Conservation (phyloP, 2,888 invertebrate genomes). For the Melanostoma mellinum region DNA sequence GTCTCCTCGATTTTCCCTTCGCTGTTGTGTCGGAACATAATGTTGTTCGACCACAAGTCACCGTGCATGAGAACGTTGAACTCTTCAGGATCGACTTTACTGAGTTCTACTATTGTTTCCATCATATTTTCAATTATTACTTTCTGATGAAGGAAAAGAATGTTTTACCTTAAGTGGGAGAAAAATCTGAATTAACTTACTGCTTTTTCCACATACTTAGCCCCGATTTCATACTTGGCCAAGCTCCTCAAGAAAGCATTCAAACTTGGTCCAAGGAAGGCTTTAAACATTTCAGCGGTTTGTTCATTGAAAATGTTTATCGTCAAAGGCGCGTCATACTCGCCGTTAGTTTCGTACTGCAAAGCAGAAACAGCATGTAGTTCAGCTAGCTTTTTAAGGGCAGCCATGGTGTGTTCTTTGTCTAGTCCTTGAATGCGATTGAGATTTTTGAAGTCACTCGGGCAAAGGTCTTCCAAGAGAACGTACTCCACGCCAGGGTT, state of each 20-base stretch:
- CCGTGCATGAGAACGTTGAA: constrained; percentile 78
- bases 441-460: constrained; percentile 77
- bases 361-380: constrained; percentile 79
- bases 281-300: neutral
- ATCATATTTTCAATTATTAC: neutral
- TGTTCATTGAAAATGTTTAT: neutral
- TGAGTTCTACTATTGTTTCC: neutral
- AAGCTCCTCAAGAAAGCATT: constrained; percentile 57
- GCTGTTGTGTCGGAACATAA: constrained; percentile 76
- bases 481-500: constrained; percentile 76
- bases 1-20: constrained; percentile 75
- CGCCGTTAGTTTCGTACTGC: constrained; percentile 67
- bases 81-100: constrained; percentile 70
- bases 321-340: neutral
- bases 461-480: constrained; percentile 78
- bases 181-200: constrained; percentile 66
- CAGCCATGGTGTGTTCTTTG: constrained; percentile 75
- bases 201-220: constrained; percentile 75
- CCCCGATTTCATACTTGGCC: constrained; percentile 67
- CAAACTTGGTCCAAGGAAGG: constrained; percentile 54
- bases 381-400: constrained; percentile 77
- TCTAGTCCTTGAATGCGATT: constrained; percentile 77
- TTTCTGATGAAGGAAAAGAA: neutral
- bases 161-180: neutral
- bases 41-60: constrained; percentile 77